Percentiles rank a stretch among this genome's conserved stretches.
phyloP scores from a whole-genome alignment of 2,888 invertebrate genomes.

The Icerya purchasi region DNA sequence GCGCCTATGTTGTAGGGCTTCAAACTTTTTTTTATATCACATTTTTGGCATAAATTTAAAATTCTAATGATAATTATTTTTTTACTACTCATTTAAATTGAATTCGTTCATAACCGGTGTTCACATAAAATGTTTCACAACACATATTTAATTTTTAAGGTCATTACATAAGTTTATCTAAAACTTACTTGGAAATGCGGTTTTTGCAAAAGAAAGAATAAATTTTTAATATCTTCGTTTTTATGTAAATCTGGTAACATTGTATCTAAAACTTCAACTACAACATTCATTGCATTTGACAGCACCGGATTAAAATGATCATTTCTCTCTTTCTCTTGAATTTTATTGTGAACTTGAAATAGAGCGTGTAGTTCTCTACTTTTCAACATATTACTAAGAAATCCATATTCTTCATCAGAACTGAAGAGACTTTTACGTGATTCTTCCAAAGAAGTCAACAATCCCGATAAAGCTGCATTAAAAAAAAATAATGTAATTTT shows the following conservation, averaged over 20 bases:
- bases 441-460: slow-evolving; percentile 62
- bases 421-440: slow-evolving; percentile 43
- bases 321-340: slow-evolving; percentile 49
- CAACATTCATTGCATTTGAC: slow-evolving; percentile 60
- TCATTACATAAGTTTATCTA: too few species aligned
- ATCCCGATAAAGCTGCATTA: slow-evolving; percentile 35
- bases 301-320: slow-evolving; percentile 67
- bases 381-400: slow-evolving; percentile 59
- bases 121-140: too few species aligned
- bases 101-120: too few species aligned
- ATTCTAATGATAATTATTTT: too few species aligned
- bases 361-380: slow-evolving; percentile 74
- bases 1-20: too few species aligned
- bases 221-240: slow-evolving; percentile 55
- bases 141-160: too few species aligned
- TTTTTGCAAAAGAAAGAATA: slow-evolving; percentile 57
- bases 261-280: slow-evolving; percentile 58
- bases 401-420: slow-evolving; percentile 60
- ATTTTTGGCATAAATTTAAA: too few species aligned
- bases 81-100: too few species aligned
- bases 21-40: too few species aligned
- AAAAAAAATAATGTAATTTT: neutral
- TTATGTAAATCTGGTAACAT: slow-evolving; percentile 41
- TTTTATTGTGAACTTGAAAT: slow-evolving; percentile 77
- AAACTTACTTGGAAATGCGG: slow-evolving; percentile 66